Evolutionary conservation across 2,113 vertebrate species (phyloP).

Genomic region (Eudyptes chrysolophus): DNA sequence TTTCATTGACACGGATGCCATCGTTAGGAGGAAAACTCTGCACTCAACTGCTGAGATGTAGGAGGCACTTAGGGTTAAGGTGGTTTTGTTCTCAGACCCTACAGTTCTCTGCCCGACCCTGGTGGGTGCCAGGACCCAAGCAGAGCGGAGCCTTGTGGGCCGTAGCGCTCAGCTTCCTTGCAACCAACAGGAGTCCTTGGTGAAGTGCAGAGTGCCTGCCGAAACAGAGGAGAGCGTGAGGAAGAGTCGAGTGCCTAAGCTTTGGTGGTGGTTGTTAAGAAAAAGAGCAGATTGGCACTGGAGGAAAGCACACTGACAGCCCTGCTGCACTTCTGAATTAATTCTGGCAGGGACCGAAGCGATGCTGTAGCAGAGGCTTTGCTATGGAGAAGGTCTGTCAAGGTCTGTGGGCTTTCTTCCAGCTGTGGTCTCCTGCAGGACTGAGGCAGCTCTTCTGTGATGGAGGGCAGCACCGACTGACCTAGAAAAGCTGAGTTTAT

Average conservation of each 20-base stretch:
- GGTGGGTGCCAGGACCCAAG: rapidly evolving
- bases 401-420: neutral
- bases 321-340: neutral
- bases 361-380: neutral
- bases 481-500: neutral
- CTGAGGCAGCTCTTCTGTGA: neutral
- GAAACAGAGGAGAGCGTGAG: neutral
- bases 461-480: neutral
- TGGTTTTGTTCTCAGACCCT: neutral
- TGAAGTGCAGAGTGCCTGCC: neutral
- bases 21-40: neutral
- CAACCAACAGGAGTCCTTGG: neutral
- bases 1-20: neutral
- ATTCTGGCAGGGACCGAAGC: neutral
- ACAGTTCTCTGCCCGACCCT: neutral
- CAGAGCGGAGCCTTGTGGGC: neutral
- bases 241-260: neutral
- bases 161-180: rapidly evolving
- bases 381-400: neutral
- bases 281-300: neutral
- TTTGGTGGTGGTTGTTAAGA: neutral
- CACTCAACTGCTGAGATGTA: neutral
- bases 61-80: neutral
- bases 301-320: neutral
- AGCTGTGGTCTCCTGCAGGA: neutral